Conservation (phyloP, 2,888 invertebrate genomes). For the Andrena minutula region DNA sequence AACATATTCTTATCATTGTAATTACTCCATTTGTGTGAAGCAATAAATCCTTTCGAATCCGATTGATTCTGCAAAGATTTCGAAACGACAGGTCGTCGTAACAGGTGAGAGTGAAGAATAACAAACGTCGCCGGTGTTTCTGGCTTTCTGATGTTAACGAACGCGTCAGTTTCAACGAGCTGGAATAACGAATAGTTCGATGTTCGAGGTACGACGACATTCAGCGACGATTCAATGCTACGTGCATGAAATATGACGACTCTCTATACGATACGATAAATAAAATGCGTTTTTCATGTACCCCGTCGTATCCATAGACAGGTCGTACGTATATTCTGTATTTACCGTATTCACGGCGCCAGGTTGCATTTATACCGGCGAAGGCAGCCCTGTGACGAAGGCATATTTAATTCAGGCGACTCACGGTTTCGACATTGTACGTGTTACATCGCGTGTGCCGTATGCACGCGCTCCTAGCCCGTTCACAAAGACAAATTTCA, state of each 20-base stretch:
- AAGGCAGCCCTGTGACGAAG: slow-evolving; percentile 67
- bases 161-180: slow-evolving; percentile 34
- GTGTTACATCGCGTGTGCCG: slow-evolving; percentile 61
- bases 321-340: slow-evolving; percentile 51
- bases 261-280: slow-evolving; percentile 48
- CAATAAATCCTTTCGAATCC: slow-evolving; percentile 1
- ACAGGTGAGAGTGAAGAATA: background rate
- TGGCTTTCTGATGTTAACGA: slow-evolving; percentile 37
- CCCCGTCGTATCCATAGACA: slow-evolving; percentile 34
- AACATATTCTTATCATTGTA: too few relatives aligned
- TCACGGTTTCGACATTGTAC: slow-evolving; percentile 63
- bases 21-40: too few relatives aligned
- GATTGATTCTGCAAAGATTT: background rate
- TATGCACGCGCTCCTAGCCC: slow-evolving; percentile 63
- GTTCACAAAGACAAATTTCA: slow-evolving; percentile 75
- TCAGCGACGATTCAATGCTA: slow-evolving; percentile 41
- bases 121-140: slow-evolving; percentile 21
- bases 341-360: slow-evolving; percentile 65
- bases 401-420: slow-evolving; percentile 70
- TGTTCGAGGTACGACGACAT: slow-evolving; percentile 38
- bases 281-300: slow-evolving; percentile 59
- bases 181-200: slow-evolving; percentile 47
- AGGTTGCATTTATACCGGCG: slow-evolving; percentile 63
- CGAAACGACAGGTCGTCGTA: background rate
- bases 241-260: slow-evolving; percentile 49